A percentile compares a stretch with the other conserved stretches of the same genome.
Evolutionary conservation across 2,888 invertebrate species (phyloP).

Genomic region (Drosophila tanythrix): DNA sequence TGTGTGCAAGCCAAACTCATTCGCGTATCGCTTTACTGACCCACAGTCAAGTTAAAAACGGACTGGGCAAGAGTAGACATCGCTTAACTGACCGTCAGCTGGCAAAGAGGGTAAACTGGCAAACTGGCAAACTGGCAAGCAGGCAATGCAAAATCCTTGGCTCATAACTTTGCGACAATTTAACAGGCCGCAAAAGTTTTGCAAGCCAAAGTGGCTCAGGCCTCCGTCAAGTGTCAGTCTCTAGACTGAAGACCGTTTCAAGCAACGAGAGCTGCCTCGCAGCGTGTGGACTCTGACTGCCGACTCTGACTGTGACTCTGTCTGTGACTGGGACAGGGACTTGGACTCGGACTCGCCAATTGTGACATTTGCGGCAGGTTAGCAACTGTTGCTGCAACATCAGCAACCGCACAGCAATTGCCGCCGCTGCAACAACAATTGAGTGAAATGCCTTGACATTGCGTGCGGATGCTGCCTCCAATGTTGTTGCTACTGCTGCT

Average conservation of each 20-base stretch:
- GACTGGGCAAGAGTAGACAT: conserved; percentile 1
- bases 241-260: conserved; percentile 8
- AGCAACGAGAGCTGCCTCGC: conserved; percentile 11
- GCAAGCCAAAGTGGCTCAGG: conserved; percentile 41
- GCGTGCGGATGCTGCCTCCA: conserved; percentile 69
- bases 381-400: conserved; percentile 51
- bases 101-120: not conserved
- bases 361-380: conserved; percentile 75
- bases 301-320: not conserved
- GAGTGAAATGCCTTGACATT: conserved; percentile 79
- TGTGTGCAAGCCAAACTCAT: conserved; percentile 18
- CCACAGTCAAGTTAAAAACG: conserved; percentile 42
- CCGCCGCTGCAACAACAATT: conserved; percentile 64
- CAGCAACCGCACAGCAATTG: conserved; percentile 71
- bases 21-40: conserved; percentile 54
- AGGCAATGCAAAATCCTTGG: conserved; percentile 46
- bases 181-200: conserved; percentile 62
- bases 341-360: conserved; percentile 41
- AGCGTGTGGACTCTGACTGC: conserved; percentile 16
- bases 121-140: conserved; percentile 13
- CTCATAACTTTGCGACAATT: conserved; percentile 75
- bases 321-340: not conserved
- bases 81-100: conserved; percentile 41
- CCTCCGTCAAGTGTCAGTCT: conserved; percentile 52
- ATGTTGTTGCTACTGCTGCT: conserved; percentile 36